Evolutionary conservation across 2,888 invertebrate species (phyloP).

Genomic region (Coenonympha glycerion): DNA sequence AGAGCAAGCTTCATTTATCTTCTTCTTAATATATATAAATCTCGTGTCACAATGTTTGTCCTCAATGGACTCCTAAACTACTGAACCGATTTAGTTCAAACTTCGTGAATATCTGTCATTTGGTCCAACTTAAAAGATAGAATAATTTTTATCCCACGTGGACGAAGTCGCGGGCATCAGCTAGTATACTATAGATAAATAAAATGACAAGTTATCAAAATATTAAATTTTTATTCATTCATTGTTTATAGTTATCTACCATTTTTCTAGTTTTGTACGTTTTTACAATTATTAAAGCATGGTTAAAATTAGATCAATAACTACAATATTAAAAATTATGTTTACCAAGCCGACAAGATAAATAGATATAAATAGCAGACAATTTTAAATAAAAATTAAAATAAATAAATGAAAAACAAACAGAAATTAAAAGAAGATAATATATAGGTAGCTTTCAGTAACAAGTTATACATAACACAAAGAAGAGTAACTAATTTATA

Average conservation of each 20-base stretch:
- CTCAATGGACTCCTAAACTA: too few species aligned
- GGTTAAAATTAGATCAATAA: constrained; percentile 13
- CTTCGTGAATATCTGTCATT: too few species aligned
- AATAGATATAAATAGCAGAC: neutral
- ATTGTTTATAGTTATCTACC: constrained; percentile 13
- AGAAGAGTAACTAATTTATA: too few species aligned
- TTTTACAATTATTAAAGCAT: constrained; percentile 36
- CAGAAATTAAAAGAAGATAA: neutral
- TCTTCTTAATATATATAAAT: too few species aligned
- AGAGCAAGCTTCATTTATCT: too few species aligned
- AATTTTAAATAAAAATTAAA: neutral
- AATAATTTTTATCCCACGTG: too few species aligned
- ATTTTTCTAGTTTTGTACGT: constrained; percentile 35
- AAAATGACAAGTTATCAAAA: constrained; percentile 28
- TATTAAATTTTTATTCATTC: constrained; percentile 30
- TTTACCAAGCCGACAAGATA: neutral
- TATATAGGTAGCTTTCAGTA: neutral
- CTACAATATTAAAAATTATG: neutral
- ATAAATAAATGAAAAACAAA: constrained; percentile 2
- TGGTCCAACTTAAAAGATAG: too few species aligned
- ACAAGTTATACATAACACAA: too few species aligned
- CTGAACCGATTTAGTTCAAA: too few species aligned
- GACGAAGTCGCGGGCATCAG: too few species aligned
- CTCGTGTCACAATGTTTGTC: too few species aligned
- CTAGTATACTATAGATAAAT: too few species aligned